Evolutionary conservation across 2,888 invertebrate species (phyloP).

Genomic region (Xestia c-nigrum): DNA sequence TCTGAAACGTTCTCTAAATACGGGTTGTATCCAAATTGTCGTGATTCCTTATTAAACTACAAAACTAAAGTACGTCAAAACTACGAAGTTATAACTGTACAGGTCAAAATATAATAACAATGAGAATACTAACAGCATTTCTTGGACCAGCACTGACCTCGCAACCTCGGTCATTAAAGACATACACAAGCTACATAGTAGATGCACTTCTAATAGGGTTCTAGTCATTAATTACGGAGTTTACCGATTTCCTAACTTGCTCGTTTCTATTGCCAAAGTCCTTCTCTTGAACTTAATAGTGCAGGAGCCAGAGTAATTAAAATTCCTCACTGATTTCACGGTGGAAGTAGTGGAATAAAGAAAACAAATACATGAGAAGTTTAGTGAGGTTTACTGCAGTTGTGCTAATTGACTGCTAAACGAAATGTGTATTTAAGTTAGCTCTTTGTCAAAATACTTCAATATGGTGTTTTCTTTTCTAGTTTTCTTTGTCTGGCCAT

Average conservation of each 20-base stretch:
- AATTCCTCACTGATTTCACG: slow-evolving; percentile 36
- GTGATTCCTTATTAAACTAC: not conserved
- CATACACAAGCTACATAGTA: slow-evolving; percentile 10
- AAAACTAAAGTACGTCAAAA: not conserved
- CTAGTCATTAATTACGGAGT: slow-evolving; percentile 47
- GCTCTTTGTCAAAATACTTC: not conserved
- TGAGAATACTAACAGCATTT: not conserved
- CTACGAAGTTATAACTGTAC: not conserved
- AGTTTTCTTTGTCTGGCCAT: not conserved
- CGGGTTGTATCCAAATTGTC: not conserved
- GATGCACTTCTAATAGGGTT: slow-evolving; percentile 24
- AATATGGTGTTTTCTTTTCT: not conserved
- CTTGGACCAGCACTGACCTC: slow-evolving; percentile 3
- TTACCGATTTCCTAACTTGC: slow-evolving; percentile 42
- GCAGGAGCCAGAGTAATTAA: slow-evolving; percentile 37
- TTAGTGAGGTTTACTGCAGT: not conserved
- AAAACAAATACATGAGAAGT: slow-evolving; percentile 17
- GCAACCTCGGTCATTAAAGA: not conserved
- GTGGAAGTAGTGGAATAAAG: slow-evolving; percentile 12
- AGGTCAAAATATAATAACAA: not conserved
- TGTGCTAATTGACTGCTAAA: not conserved
- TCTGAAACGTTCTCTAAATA: not conserved
- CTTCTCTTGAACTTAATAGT: slow-evolving; percentile 34
- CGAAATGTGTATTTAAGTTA: not conserved
- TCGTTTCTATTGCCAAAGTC: slow-evolving; percentile 40